Conservation (phyloP, 2,888 invertebrate species). For the Labia minor region DNA sequence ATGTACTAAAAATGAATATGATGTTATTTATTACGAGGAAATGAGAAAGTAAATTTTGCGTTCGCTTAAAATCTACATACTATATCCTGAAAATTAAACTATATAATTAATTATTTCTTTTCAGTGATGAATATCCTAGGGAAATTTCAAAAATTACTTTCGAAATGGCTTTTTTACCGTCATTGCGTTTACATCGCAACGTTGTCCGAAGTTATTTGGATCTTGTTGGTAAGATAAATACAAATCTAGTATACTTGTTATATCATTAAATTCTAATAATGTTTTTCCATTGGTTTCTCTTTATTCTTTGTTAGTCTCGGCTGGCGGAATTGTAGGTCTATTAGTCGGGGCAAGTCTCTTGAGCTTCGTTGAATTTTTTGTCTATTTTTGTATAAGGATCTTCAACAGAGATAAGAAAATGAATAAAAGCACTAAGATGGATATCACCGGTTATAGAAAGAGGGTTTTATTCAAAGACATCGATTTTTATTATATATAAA, state of each 20-base stretch:
- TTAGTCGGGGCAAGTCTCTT: neutral
- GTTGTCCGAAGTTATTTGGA: neutral
- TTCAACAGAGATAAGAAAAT: neutral
- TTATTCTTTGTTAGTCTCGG: neutral
- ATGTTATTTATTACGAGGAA: neutral
- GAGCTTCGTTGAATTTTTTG: neutral
- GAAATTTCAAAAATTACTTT: neutral
- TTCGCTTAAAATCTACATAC: too few species aligned
- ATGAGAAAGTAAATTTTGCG: neutral
- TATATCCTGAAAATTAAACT: too few species aligned
- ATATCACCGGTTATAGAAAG: too few species aligned
- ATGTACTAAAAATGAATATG: neutral
- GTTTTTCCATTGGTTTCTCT: too few species aligned
- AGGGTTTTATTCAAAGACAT: too few species aligned
- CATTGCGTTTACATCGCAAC: neutral
- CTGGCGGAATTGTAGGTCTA: neutral
- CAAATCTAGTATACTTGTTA: too few species aligned
- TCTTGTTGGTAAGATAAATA: neutral
- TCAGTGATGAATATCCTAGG: too few species aligned
- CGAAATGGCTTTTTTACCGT: neutral
- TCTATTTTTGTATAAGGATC: neutral
- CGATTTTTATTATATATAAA: too few species aligned
- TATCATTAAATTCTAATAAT: neutral
- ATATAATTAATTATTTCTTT: too few species aligned
- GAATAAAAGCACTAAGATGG: too few species aligned